These are phyloP conservation scores for Crotalus helleri DNA, from an alignment of 2,113 vertebrate genomes.

Conservation along the genomic window DNA sequence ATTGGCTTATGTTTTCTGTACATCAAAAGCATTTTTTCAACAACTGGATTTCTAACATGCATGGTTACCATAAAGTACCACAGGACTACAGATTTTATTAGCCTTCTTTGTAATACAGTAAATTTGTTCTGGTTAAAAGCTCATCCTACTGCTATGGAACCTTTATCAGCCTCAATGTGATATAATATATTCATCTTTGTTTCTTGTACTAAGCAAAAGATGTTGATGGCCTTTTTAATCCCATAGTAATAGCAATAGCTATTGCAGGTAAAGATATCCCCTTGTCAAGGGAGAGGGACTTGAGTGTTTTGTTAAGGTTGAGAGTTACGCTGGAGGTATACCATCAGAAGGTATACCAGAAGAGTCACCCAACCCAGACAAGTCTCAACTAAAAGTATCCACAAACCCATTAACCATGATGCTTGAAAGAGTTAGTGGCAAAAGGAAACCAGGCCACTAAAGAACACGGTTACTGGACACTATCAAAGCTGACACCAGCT, in stretches of 20 bases:
- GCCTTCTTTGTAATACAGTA: not conserved
- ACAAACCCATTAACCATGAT: too few relatives aligned
- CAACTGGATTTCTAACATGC: not conserved
- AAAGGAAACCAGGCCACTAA: too few relatives aligned
- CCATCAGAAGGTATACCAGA: too few relatives aligned
- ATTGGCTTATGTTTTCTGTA: not conserved
- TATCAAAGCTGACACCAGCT: too few relatives aligned
- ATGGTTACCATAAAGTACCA: not conserved
- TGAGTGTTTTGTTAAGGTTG: too few relatives aligned
- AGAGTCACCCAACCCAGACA: too few relatives aligned
- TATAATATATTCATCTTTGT: not conserved
- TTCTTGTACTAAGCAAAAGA: not conserved
- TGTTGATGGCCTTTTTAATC: not conserved
- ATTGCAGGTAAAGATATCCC: not conserved
- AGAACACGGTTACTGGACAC: too few relatives aligned
- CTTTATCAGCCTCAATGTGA: not conserved
- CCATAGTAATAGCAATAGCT: not conserved
- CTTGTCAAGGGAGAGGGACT: too few relatives aligned
- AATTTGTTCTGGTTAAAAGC: not conserved
- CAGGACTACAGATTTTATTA: not conserved
- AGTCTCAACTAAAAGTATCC: too few relatives aligned
- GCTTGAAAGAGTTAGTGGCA: too few relatives aligned
- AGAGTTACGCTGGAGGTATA: too few relatives aligned
- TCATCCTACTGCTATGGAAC: not conserved
- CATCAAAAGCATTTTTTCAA: not conserved